phyloP scores from a whole-genome alignment of 2,113 vertebrate species.

The Thymallus thymallus region DNA sequence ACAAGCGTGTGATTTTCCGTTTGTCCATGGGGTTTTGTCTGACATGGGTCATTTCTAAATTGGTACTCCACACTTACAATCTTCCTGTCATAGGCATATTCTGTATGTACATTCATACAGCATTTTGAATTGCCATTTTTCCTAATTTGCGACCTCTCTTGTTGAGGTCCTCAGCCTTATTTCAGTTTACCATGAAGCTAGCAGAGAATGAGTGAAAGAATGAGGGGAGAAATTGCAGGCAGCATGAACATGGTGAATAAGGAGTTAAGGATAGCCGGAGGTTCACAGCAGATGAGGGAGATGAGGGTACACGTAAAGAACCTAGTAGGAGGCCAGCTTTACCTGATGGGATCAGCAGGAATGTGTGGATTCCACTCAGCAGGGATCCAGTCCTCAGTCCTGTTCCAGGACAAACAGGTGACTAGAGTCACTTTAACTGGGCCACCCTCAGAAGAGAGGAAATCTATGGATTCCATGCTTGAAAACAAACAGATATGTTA shows the following conservation, averaged over 20 bases:
- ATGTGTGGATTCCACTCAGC: slow-evolving; percentile 6
- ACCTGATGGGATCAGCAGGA: slow-evolving; percentile 30
- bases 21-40: slow-evolving; percentile 2
- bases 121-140: too few species aligned
- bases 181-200: too few species aligned
- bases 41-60: neutral
- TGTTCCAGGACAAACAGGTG: slow-evolving; percentile 8
- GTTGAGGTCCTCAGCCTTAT: too few species aligned
- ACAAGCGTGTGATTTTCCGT: slow-evolving; percentile 44
- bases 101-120: too few species aligned
- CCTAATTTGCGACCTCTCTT: too few species aligned
- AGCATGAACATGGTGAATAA: neutral
- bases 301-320: neutral
- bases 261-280: neutral
- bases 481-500: too few species aligned
- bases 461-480: too few species aligned
- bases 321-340: slow-evolving; percentile 21
- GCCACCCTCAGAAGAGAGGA: too few species aligned
- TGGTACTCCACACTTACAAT: neutral
- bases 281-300: slow-evolving; percentile 12
- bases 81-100: neutral
- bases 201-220: too few species aligned
- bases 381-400: neutral
- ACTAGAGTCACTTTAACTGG: neutral
- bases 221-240: too few species aligned